Base-by-base conservation (phyloP, 1,140 invertebrate genomes). In the Gonatopus flavifemur region DNA sequence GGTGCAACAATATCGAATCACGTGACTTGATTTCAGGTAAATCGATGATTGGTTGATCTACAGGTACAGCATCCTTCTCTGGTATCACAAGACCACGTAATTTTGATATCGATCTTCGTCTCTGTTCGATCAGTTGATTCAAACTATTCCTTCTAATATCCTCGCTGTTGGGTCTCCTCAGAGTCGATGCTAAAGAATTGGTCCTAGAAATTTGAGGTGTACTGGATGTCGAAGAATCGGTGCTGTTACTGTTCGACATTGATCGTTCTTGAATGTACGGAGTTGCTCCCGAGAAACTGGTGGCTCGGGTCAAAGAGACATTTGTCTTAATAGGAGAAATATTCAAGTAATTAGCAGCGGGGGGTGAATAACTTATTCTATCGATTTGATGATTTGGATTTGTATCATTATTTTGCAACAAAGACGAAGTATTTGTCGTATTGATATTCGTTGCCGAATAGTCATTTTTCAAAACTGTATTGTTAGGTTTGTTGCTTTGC, bases 81-180 rank as follows among this genome's bases (percentile, higher is more conserved):
- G 92, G 91, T 62, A 94, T 94, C 7, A 93, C 88, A 51, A 94
- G 73, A 3, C 91, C 91, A 64, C 90, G 80, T 19, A 94, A 70
- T 74, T 94, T 94, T 2, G 88, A 90, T 64, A 91, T 84, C 18
- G 86, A 88, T 61, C 87, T 86, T 57, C 86, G 83, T 35, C 90
- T 79, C 69, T 91, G 89, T 69, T 93, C 91, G 52, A 90, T 84
- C 44, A 90, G 64, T 50, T 84, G 82, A 67, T 82, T 84, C 54
- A 84, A 67, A 49, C 85, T 85, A 46, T 79, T 66, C 36, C 62
- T 63, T 22, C 70, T 66, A 44, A 66, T 69, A 24, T 76, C 74
- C 36, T 78, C 65, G 21, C 46, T 69, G n/a, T 47, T 59, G 4
- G 64, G 74, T 22, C 70, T 59, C 12, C 67, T 72, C 41, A 61